Conservation (phyloP, 92 coral and sea anemone genomes). For the Phenganax stokvisi region DNA sequence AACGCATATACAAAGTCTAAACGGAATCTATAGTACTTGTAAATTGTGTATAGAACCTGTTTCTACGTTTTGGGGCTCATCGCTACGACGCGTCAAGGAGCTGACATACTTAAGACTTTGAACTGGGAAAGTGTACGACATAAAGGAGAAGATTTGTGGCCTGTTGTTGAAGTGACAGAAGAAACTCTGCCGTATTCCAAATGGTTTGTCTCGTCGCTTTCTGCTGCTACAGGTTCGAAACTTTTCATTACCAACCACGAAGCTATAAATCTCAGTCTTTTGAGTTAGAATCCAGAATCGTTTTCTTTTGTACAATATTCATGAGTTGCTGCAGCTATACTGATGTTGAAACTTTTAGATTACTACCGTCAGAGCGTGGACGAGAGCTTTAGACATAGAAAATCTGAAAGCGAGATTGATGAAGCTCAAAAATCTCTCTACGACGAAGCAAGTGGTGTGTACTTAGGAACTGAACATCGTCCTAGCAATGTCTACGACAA, state of each 20-base stretch:
- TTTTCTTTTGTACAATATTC: too few relatives aligned
- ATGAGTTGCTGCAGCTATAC: too few relatives aligned
- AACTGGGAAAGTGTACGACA: constrained; percentile 96
- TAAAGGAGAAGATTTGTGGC: constrained; percentile 85
- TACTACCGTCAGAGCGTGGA: constrained; percentile 40
- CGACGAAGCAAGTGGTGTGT: constrained; percentile 85
- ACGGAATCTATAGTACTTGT: not conserved
- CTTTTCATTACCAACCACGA: not conserved
- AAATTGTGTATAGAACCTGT: constrained; percentile 59
- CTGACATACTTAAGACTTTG: constrained; percentile 66
- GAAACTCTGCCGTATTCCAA: constrained; percentile 36
- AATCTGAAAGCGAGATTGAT: constrained; percentile 13
- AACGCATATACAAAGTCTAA: too few relatives aligned
- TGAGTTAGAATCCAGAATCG: too few relatives aligned
- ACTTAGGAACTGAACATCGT: constrained; percentile 78
- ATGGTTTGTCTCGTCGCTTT: constrained; percentile 30
- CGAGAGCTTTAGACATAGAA: constrained; percentile 32
- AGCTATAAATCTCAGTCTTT: not conserved
- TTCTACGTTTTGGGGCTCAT: constrained; percentile 87
- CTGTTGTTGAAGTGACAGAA: constrained; percentile 57
- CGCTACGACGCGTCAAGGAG: constrained; percentile 93
- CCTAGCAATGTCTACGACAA: constrained; percentile 88
- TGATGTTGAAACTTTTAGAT: not conserved
- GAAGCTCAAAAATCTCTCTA: constrained; percentile 49
- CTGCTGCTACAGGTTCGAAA: constrained; percentile 34